phyloP scores from a whole-genome alignment of 2,797 vertebrate species.

The Clarias platycephalus region DNA sequence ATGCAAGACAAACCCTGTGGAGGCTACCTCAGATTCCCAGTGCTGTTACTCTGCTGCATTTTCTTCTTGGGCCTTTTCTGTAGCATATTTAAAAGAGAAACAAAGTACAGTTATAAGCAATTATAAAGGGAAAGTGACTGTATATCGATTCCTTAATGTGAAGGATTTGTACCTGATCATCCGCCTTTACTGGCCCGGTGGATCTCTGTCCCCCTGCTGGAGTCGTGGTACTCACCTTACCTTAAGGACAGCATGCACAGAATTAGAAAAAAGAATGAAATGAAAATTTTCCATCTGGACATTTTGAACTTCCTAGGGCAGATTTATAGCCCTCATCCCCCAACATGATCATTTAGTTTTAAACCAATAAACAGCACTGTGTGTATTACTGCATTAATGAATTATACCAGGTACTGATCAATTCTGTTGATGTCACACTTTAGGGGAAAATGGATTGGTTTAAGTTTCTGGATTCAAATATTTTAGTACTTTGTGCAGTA shows the following conservation, averaged over 20 bases:
- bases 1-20: not conserved
- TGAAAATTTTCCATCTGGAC: not conserved
- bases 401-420: not conserved
- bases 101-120: not conserved
- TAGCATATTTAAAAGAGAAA: not conserved
- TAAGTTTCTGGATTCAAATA: not conserved
- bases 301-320: not conserved
- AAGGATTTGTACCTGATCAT: constrained; percentile 42
- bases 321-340: not conserved
- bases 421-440: not conserved
- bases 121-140: not conserved
- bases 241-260: constrained; percentile 43
- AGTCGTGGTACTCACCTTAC: constrained; percentile 39
- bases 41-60: constrained; percentile 61
- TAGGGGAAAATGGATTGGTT: not conserved
- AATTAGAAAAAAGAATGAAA: not conserved
- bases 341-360: not conserved
- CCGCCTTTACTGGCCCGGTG: not conserved
- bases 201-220: constrained; percentile 13
- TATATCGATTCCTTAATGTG: not conserved
- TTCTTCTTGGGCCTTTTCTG: constrained; percentile 48
- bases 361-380: not conserved
- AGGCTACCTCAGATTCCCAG: constrained; percentile 63
- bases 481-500: not conserved
- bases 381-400: not conserved